A percentile compares a stretch with the other conserved stretches of the same genome.
Conservation (phyloP, 2,797 vertebrate species). For the Syndactyla subalaris region DNA sequence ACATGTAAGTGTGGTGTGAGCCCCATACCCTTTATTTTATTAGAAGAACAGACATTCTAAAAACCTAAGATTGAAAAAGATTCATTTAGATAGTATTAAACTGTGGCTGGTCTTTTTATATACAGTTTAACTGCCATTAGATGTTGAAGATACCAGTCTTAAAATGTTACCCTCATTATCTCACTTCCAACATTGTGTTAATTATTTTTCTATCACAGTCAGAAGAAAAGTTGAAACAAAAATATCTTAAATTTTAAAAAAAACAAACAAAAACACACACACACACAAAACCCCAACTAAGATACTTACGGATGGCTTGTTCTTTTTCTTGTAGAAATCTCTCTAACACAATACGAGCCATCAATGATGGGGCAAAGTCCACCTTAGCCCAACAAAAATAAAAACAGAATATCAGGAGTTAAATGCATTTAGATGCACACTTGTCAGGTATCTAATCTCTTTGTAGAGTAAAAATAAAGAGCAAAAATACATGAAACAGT, state of each 20-base stretch:
- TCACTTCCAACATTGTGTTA: slow-evolving; percentile 69
- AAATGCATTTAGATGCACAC: not conserved
- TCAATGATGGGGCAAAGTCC: slow-evolving; percentile 92
- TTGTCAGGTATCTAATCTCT: slow-evolving; percentile 46
- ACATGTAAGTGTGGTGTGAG: slow-evolving; percentile 32
- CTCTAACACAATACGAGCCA: slow-evolving; percentile 94
- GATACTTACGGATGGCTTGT: slow-evolving; percentile 85
- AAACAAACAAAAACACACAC: no score
- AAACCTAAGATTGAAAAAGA: slow-evolving; percentile 70
- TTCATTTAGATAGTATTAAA: slow-evolving; percentile 80
- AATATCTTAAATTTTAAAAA: not conserved
- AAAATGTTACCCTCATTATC: slow-evolving; percentile 81
- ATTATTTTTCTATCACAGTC: slow-evolving; percentile 60
- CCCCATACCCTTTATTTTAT: slow-evolving; percentile 56
- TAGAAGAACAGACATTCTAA: slow-evolving; percentile 43
- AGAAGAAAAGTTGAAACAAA: slow-evolving; percentile 26
- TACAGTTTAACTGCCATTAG: slow-evolving; percentile 83
- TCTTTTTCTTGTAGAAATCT: slow-evolving; percentile 89
- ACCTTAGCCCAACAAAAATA: slow-evolving; percentile 80
- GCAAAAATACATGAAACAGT: slow-evolving; percentile 11
- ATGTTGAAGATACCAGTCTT: slow-evolving; percentile 76
- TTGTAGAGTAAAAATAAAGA: slow-evolving; percentile 40
- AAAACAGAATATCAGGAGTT: slow-evolving; percentile 46
- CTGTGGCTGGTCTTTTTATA: slow-evolving; percentile 79
- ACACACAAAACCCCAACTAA: not conserved